Evolutionary conservation across 2,888 invertebrate genomes (phyloP).

Genomic region (Orthonevra nobilis): DNA sequence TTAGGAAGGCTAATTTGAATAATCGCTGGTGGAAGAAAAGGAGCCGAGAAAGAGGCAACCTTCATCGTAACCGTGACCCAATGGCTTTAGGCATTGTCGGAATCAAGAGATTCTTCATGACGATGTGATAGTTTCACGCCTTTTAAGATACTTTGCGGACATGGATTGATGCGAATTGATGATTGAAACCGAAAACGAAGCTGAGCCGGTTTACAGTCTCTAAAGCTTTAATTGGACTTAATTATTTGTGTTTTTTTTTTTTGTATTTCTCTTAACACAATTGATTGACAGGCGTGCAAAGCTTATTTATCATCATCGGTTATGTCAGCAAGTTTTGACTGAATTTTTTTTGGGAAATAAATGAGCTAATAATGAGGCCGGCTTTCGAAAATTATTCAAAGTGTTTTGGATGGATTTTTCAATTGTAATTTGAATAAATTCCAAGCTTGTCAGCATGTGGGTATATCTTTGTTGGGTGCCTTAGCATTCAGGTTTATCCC

Average conservation of each 20-base stretch:
- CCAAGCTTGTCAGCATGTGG: no score
- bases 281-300: neutral
- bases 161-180: neutral
- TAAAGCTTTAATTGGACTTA: no score
- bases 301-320: neutral
- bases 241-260: no score
- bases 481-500: no score
- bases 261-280: neutral
- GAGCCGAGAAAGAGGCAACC: neutral
- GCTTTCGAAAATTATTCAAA: no score
- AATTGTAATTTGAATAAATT: no score
- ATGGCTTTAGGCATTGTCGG: constrained; percentile 17
- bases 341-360: no score
- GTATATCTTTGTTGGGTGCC: no score
- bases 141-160: no score
- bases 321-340: neutral
- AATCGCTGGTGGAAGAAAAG: neutral
- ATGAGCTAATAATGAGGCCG: no score
- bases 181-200: neutral
- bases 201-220: constrained; percentile 5
- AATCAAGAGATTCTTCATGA: neutral
- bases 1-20: neutral
- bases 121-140: constrained; percentile 21
- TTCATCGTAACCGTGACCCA: constrained; percentile 16
- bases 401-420: no score